Conservation (phyloP, 2,797 vertebrate genomes). For the Acipenser ruthenus region DNA sequence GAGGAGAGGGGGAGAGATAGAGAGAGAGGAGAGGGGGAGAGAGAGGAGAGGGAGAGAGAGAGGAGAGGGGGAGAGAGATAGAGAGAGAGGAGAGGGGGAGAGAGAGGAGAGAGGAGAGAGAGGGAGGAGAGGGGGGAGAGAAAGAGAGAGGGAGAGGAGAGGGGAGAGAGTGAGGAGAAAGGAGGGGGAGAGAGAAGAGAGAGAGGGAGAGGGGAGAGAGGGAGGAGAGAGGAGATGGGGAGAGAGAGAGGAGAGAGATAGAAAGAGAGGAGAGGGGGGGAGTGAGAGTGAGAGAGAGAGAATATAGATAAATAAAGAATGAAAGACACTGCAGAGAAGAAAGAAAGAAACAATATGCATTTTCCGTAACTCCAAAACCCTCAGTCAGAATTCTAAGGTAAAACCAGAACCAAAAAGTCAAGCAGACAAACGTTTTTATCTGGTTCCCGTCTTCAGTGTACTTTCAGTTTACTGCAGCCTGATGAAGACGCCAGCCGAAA, state of each 20-base stretch:
- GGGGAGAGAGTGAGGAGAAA: not conserved
- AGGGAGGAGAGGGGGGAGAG: fast-evolving
- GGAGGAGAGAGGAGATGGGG: not conserved
- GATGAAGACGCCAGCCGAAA: too few species aligned
- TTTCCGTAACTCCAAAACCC: too few species aligned
- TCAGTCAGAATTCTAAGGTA: too few species aligned
- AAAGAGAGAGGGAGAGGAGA: not conserved
- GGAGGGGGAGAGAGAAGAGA: not conserved
- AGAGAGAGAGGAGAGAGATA: not conserved
- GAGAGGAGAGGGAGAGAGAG: too few species aligned
- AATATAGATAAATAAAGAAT: too few species aligned
- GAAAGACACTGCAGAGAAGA: not conserved
- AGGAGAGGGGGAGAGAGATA: not conserved
- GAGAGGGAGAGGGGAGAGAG: not conserved
- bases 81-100: not conserved
- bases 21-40: not conserved
- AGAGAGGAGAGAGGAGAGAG: not conserved
- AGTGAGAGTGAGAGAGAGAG: not conserved
- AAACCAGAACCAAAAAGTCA: too few species aligned
- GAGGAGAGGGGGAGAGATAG: too few species aligned
- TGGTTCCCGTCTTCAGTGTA: too few species aligned
- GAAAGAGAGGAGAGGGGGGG: not conserved
- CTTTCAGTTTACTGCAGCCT: too few species aligned
- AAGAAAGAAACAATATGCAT: not conserved
- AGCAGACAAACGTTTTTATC: too few species aligned